phyloP scores from a whole-genome alignment of 2,888 invertebrate species.

The Scaptomyza flava region DNA sequence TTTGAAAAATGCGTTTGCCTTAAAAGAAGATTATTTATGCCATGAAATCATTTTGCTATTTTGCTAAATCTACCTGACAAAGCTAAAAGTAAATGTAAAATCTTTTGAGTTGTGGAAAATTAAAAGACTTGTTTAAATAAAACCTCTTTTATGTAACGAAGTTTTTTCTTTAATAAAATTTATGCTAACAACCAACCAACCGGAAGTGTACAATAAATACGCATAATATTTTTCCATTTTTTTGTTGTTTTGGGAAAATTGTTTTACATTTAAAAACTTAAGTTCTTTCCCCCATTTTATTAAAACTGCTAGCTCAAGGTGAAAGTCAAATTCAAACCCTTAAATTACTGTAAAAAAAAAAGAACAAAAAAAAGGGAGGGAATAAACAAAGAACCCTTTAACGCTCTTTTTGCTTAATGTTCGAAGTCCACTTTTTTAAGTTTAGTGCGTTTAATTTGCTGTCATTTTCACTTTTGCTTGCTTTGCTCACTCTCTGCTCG shows the following conservation, averaged over 20 bases:
- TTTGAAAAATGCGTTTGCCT: slow-evolving; percentile 27
- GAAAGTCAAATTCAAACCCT: slow-evolving; percentile 40
- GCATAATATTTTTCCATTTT: neutral
- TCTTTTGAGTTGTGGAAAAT: neutral
- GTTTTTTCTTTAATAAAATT: neutral
- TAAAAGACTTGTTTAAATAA: neutral
- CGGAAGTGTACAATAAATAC: neutral
- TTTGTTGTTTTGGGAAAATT: slow-evolving; percentile 26
- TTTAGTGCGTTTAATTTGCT: slow-evolving; percentile 73
- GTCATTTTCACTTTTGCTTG: slow-evolving; percentile 68
- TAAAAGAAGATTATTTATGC: slow-evolving; percentile 42
- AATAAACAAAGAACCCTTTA: slow-evolving; percentile 5
- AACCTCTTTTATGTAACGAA: neutral
- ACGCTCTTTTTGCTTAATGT: slow-evolving; percentile 20
- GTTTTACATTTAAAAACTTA: neutral
- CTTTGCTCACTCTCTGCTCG: slow-evolving; percentile 14
- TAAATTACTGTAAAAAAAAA: slow-evolving; percentile 1
- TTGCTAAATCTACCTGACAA: slow-evolving; percentile 55
- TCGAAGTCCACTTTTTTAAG: slow-evolving; percentile 56
- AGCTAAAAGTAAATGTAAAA: slow-evolving; percentile 32
- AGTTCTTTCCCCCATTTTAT: slow-evolving; percentile 40
- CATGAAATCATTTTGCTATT: slow-evolving; percentile 53
- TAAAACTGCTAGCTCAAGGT: slow-evolving; percentile 60
- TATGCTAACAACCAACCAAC: neutral
- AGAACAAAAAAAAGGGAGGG: neutral